These are phyloP conservation scores for Yasuhikotakia modesta DNA, from an alignment of 2,797 vertebrate genomes.

Conservation along the genomic window DNA sequence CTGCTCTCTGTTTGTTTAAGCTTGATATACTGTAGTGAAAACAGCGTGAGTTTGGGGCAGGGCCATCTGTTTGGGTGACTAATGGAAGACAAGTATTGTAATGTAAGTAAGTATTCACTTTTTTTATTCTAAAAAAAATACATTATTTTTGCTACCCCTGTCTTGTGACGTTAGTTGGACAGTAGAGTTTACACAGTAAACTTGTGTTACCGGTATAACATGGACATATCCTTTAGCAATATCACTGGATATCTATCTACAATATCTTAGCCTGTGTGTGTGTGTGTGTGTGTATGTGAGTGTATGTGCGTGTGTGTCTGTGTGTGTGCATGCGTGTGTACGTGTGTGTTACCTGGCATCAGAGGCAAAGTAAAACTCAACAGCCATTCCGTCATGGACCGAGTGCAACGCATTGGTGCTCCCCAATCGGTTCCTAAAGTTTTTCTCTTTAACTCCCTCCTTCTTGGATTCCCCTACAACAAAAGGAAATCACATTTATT, in stretches of 20 bases:
- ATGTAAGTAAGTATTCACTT: too few relatives aligned
- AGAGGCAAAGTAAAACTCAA: conserved; percentile 96
- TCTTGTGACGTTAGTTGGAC: background rate
- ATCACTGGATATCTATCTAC: background rate
- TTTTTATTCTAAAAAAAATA: too few relatives aligned
- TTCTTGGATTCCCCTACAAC: conserved; percentile 67
- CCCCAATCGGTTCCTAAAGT: conserved; percentile 74
- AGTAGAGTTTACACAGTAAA: background rate
- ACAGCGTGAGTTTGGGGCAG: background rate
- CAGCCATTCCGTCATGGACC: conserved; percentile 79
- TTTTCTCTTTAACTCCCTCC: conserved; percentile 67
- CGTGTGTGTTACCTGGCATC: conserved; percentile 87
- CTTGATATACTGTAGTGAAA: background rate
- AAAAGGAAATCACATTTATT: background rate
- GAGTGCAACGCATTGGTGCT: conserved; percentile 80
- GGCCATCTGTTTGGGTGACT: background rate
- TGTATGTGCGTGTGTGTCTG: too few relatives aligned
- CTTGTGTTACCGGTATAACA: background rate
- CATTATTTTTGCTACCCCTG: background rate
- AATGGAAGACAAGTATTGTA: background rate
- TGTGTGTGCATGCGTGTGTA: too few relatives aligned
- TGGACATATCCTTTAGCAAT: background rate
- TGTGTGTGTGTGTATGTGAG: too few relatives aligned
- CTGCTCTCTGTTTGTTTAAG: background rate
- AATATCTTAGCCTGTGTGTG: too few relatives aligned